These are phyloP conservation scores for Chondrosia reniformis DNA, from an alignment of 37 sponge, comb jelly and placozoan species.

Conservation along the genomic window DNA sequence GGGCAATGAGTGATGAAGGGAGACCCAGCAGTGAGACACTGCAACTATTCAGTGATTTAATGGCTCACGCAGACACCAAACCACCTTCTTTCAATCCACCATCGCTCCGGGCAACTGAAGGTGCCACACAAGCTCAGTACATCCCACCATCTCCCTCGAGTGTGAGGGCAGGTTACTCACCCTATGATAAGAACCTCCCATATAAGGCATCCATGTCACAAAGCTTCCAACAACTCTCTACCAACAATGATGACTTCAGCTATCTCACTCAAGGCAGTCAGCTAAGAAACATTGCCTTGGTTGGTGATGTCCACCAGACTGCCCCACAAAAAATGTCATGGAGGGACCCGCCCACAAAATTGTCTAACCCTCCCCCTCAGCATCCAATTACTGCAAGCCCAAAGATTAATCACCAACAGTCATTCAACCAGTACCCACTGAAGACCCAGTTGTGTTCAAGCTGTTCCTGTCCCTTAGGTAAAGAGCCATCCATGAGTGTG, in stretches of 20 bases:
- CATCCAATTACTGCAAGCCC: no score
- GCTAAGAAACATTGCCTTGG: not conserved
- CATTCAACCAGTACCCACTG: not conserved
- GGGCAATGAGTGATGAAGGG: not conserved
- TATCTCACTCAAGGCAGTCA: not conserved
- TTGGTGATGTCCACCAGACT: slow-evolving; percentile 12
- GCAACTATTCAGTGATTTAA: not conserved
- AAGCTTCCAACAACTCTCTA: not conserved
- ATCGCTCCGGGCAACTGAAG: not conserved
- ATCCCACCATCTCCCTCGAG: not conserved
- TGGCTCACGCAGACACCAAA: slow-evolving; percentile 1
- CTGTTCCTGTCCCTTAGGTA: slow-evolving; percentile 44
- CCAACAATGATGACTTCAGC: not conserved
- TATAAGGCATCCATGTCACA: not conserved
- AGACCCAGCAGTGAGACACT: not conserved
- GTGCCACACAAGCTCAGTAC: not conserved
- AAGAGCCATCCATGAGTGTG: slow-evolving; percentile 43
- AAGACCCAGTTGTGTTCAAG: slow-evolving; percentile 29
- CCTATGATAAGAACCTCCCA: not conserved
- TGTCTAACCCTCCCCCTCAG: not conserved
- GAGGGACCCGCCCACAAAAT: not conserved
- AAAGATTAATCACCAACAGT: not conserved
- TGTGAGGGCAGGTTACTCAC: not conserved
- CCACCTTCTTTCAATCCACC: not conserved
- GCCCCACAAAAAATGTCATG: not conserved